Percentiles rank a stretch among this genome's conserved stretches.
Conservation (phyloP, 2,888 invertebrate species). For the Hoplodrina ambigua region DNA sequence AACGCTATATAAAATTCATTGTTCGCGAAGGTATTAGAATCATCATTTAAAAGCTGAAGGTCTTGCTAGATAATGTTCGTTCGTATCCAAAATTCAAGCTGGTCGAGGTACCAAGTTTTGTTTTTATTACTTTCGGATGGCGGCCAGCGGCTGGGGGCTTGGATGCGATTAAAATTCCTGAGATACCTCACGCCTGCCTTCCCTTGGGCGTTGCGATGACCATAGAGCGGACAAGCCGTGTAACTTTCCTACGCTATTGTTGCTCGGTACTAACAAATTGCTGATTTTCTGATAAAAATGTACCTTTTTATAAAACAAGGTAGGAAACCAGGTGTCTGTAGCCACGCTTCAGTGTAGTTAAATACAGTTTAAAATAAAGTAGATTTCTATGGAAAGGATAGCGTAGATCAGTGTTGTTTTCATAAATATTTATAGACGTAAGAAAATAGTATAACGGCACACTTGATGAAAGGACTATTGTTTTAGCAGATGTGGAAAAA, state of each 20-base stretch:
- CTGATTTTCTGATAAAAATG: slow-evolving; percentile 69
- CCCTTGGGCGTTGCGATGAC: slow-evolving; percentile 74
- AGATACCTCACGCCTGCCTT: slow-evolving; percentile 87
- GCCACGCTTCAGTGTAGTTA: slow-evolving; percentile 41
- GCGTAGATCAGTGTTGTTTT: not conserved
- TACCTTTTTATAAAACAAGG: slow-evolving; percentile 61
- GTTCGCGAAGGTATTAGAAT: slow-evolving; percentile 48
- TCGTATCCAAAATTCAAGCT: slow-evolving; percentile 82
- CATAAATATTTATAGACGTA: slow-evolving; percentile 8
- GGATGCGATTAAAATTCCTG: slow-evolving; percentile 90
- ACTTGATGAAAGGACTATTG: slow-evolving; percentile 5
- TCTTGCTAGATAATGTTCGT: slow-evolving; percentile 77
- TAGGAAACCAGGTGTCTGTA: slow-evolving; percentile 59
- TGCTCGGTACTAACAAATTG: slow-evolving; percentile 68
- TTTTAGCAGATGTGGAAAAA: slow-evolving; percentile 4
- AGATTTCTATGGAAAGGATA: slow-evolving; percentile 3
- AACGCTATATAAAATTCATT: slow-evolving; percentile 33
- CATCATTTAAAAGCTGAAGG: slow-evolving; percentile 66
- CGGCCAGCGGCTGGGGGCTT: slow-evolving; percentile 79
- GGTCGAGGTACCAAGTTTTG: slow-evolving; percentile 75
- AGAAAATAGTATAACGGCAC: not conserved
- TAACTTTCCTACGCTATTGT: slow-evolving; percentile 67
- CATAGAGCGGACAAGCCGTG: slow-evolving; percentile 74
- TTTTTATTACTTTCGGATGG: slow-evolving; percentile 80
- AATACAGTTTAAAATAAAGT: slow-evolving; percentile 32